Evolutionary conservation across 2,113 vertebrate genomes (phyloP).

Genomic region (Sapajus apella): DNA sequence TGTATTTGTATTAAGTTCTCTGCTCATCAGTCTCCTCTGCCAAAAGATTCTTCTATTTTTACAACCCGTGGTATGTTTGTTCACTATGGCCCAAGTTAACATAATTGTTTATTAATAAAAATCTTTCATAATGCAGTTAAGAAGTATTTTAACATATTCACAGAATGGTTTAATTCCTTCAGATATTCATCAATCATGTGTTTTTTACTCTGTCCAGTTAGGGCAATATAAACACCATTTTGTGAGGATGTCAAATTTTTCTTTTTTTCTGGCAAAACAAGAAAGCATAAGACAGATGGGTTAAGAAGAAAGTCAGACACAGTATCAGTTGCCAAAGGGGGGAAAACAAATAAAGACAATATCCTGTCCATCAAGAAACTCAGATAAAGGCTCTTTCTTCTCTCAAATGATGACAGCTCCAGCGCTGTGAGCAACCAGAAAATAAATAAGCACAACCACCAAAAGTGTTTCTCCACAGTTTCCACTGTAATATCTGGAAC

Average conservation of each 20-base stretch:
- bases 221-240: conserved; percentile 46
- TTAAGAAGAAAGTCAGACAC: conserved; percentile 70
- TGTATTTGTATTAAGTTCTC: background rate
- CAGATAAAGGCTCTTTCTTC: conserved; percentile 57
- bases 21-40: background rate
- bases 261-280: conserved; percentile 70
- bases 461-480: background rate
- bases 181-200: conserved; percentile 43
- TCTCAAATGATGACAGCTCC: conserved; percentile 14
- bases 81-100: background rate
- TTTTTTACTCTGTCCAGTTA: conserved; percentile 58
- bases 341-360: conserved; percentile 47
- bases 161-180: conserved; percentile 42
- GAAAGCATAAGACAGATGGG: conserved; percentile 34
- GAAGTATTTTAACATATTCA: background rate
- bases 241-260: conserved; percentile 40
- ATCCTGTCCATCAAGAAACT: conserved; percentile 48
- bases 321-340: conserved; percentile 54
- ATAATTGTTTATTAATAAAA: background rate
- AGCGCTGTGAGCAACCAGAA: conserved; percentile 30
- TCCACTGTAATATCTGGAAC: background rate
- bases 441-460: conserved; percentile 68
- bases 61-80: background rate
- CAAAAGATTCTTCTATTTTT: background rate
- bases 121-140: conserved; percentile 17